phyloP scores from a whole-genome alignment of 2,113 vertebrate species.

The Ameiurus melas region DNA sequence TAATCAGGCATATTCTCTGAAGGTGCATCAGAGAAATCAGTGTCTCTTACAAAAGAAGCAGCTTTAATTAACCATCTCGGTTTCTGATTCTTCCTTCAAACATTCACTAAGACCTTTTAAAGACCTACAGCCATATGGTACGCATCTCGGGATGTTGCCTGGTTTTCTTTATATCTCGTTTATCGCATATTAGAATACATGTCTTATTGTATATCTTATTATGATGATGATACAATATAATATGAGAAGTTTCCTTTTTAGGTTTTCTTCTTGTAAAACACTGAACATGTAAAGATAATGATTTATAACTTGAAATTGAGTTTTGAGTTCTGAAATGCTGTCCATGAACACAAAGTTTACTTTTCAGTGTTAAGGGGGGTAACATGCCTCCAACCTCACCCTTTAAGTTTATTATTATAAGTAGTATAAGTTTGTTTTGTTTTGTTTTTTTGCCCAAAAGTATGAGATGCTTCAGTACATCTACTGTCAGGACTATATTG shows the following conservation, averaged over 20 bases:
- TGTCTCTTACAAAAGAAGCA: conserved; percentile 20
- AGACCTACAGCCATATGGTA: background rate
- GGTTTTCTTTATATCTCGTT: background rate
- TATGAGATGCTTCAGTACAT: no score
- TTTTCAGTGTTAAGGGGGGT: background rate
- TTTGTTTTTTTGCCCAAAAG: no score
- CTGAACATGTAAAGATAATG: background rate
- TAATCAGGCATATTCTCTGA: conserved; percentile 31
- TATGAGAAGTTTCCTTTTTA: background rate
- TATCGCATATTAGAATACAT: background rate
- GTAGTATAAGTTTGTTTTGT: no score
- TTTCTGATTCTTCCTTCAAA: background rate
- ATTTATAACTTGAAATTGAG: background rate
- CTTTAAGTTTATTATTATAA: no score
- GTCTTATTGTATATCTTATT: no score
- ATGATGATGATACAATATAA: no score
- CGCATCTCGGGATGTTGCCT: background rate
- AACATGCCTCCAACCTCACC: background rate
- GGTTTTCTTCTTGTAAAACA: background rate
- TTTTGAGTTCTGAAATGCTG: background rate
- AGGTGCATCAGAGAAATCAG: conserved; percentile 25
- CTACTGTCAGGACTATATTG: no score
- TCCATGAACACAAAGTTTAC: no score
- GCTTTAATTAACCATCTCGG: background rate
- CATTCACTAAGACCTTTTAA: background rate